Base-by-base conservation (phyloP, 2,113 vertebrate genomes). In the Sturnira hondurensis region DNA sequence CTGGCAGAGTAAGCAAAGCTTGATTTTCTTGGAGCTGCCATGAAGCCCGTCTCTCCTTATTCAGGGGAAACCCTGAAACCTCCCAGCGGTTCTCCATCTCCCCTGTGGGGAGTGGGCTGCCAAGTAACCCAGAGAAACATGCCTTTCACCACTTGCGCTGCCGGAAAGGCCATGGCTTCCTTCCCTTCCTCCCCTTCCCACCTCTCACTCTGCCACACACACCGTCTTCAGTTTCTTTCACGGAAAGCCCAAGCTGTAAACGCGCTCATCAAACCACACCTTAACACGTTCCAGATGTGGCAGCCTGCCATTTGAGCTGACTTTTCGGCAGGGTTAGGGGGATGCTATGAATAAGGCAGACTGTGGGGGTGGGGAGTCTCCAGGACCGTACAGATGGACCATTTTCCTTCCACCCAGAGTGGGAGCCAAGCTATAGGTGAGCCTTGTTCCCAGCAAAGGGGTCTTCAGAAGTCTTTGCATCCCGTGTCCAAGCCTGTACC, bases 271-370 rank as follows among this genome's bases (percentile, higher is more conserved):
- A 97, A 86, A 96, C 96, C 96, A 96, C 97, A 93, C 86, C 92
- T 68, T 97, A 97, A 98, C 97, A 13, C 95, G 83, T 95, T 98
- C 98, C 98, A 99, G 96, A 98, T 98, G 96, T 97, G 97, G 80
- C 78, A 87, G 68, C 82, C 71, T 68, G 95, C 96, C 80, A 70
- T 93, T 89, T 84, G 96, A 91, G 84, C 93, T 1, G 5, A 17
- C 91, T 97, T 97, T 97, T 96, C 89, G 80, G 56, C 92, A 90
- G 92, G 15, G 41, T 86, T 71, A 65, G 95, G 41, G 87, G 87
- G 91, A n/a, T 89, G 22, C 94, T 78, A 65, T 96, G 83, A 80
- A 85, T 92, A 83, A 61, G 68, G 52, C 0, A 93, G 54, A 24
- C 67, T 54, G 63, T 92, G 80, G 50, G 58, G 87, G 83, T 95